Evolutionary conservation across 2,113 vertebrate genomes (phyloP).

Genomic region (Xyrauchen texanus): DNA sequence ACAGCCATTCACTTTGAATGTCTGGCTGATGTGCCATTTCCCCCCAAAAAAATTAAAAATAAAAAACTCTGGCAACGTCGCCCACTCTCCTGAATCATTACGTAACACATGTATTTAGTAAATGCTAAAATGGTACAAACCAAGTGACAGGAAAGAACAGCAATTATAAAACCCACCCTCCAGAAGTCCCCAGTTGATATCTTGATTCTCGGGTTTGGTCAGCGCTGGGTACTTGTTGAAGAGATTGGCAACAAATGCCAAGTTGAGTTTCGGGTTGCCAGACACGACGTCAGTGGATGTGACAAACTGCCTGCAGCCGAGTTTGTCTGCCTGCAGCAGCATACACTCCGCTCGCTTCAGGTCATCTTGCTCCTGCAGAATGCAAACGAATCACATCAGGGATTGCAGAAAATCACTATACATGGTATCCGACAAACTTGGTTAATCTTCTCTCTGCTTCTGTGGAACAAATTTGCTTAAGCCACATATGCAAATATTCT

Average conservation of each 20-base stretch:
- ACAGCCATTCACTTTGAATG: not conserved
- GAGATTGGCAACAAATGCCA: conserved; percentile 95
- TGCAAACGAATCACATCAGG: not conserved
- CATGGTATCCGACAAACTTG: too few relatives aligned
- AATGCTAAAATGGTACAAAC: not conserved
- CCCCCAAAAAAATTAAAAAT: too few relatives aligned
- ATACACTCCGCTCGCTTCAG: conserved; percentile 85
- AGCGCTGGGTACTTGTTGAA: conserved; percentile 97
- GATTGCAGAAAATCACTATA: too few relatives aligned
- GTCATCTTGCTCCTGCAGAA: conserved; percentile 85
- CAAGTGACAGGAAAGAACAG: not conserved
- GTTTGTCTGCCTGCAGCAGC: conserved; percentile 87
- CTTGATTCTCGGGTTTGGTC: conserved; percentile 91
- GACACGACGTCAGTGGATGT: conserved; percentile 86
- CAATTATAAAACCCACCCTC: conserved; percentile 74
- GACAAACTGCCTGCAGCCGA: conserved; percentile 93
- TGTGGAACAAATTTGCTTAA: not conserved
- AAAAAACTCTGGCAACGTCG: not conserved
- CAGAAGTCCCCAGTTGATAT: conserved; percentile 86
- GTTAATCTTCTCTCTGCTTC: not conserved
- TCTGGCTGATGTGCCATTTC: not conserved
- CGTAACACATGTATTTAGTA: not conserved
- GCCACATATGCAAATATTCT: not conserved
- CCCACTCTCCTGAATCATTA: conserved; percentile 10
- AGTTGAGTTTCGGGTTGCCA: conserved; percentile 92